Percentiles rank a stretch among this genome's conserved stretches.
Conservation (phyloP, 2,797 vertebrate species). For the Esox lucius region DNA sequence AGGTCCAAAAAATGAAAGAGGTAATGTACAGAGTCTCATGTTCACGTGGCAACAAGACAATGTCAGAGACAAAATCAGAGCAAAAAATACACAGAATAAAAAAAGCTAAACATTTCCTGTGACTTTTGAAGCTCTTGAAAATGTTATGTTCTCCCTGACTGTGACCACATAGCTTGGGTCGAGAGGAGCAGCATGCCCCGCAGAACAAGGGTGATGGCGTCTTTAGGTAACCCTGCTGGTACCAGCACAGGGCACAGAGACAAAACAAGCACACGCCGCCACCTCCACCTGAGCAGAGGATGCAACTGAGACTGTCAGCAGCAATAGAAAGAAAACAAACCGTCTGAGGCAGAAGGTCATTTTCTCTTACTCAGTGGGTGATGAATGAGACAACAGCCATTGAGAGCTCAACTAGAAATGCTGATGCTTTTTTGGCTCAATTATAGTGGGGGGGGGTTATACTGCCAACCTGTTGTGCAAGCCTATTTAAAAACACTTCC, state of each 20-base stretch:
- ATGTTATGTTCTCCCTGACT: not conserved
- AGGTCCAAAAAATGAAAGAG: not conserved
- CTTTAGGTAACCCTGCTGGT: not conserved
- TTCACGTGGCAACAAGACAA: conserved; percentile 5
- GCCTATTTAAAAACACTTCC: not conserved
- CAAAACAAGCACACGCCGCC: not conserved
- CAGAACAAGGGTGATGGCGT: conserved; percentile 8
- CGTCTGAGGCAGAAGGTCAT: conserved; percentile 45
- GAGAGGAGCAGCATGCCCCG: not conserved
- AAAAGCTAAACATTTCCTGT: conserved; percentile 16
- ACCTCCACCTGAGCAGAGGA: conserved; percentile 32
- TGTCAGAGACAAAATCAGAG: conserved; percentile 19
- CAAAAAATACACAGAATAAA: conserved; percentile 9
- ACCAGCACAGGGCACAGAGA: not conserved
- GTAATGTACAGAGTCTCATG: conserved; percentile 17
- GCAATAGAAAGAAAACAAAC: conserved; percentile 42
- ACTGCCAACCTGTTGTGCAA: not conserved
- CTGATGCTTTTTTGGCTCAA: conserved; percentile 46
- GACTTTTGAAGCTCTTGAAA: not conserved
- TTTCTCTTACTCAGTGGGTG: conserved; percentile 51
- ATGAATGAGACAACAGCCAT: conserved; percentile 52
- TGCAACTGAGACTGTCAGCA: conserved; percentile 13
- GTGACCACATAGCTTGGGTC: not conserved
- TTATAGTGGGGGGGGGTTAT: not conserved
- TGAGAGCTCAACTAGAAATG: conserved; percentile 52